Base-by-base conservation (phyloP, 2,797 vertebrate genomes). In the Apodemus agrarius region DNA sequence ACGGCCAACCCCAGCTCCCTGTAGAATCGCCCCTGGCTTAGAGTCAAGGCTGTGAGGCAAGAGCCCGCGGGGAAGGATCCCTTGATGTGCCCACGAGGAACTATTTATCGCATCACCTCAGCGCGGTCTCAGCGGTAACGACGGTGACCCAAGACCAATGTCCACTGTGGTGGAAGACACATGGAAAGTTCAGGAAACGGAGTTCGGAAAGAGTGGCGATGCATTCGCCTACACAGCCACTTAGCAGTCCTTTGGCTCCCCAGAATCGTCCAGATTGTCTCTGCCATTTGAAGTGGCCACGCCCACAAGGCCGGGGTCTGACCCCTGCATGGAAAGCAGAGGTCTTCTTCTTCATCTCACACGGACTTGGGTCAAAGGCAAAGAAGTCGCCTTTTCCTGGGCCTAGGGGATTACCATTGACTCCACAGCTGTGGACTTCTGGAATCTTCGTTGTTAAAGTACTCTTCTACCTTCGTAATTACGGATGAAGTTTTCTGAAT, bases 111-210 rank as follows among this genome's bases (percentile, higher is more conserved):
- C 14, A 43, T n/a, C n/a, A n/a, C n/a, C n/a, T 52, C 19, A 14
- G n/a, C 0, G 0, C 11, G 0, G 31, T 34, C 80, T 49, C n/a
- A 57, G 61, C 54, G 61, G 19, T 0, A 34, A 72, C 59, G 49
- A 9, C 46, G 5, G 13, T 65, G 29, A 57, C n/a, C 26, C 10
- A 0, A 40, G 52, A 37, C 34, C 16, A 0, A 72, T 0, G 40
- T 72, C 40, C 46, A 37, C 65, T 29, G 34, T 16, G 46, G 34
- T 0, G 59, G 31, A 61, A 69, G 67, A 29, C 67, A n/a, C 0
- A 31, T 29, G 85, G 82, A 40, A 91, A 90, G 57, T 75, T 26
- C 67, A 88, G 90, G 84, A 94, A 95, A 75, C 94, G 61, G 54
- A 57, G 54, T 63, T 91, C 65, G 34, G 11, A 91, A 88, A 85